phyloP scores from a whole-genome alignment of 2,113 vertebrate species.

The Lepus europaeus region DNA sequence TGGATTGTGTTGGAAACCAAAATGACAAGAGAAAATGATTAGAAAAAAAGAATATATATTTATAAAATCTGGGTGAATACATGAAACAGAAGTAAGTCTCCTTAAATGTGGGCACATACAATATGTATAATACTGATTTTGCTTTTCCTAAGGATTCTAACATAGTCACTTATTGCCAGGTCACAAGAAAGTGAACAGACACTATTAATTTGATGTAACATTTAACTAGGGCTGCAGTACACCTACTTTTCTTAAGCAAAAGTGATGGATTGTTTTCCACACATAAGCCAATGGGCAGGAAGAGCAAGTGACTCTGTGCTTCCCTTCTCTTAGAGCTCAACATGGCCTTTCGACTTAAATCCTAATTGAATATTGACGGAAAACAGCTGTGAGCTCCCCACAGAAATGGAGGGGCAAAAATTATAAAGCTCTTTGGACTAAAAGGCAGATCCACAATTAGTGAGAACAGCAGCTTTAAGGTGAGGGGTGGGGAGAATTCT shows the following conservation, averaged over 20 bases:
- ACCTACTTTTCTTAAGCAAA: constrained; percentile 27
- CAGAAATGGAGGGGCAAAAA: neutral
- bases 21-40: neutral
- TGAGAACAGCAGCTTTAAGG: neutral
- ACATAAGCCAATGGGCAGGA: neutral
- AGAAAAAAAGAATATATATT: neutral
- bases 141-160: neutral
- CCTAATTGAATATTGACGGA: constrained; percentile 76
- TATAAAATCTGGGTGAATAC: neutral
- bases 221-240: constrained; percentile 42
- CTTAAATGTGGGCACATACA: neutral
- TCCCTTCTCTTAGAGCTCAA: constrained; percentile 27
- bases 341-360: neutral
- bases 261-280: constrained; percentile 44
- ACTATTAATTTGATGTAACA: constrained; percentile 39
- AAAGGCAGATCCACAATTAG: neutral
- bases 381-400: constrained; percentile 23
- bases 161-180: neutral
- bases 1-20: neutral
- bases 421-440: constrained; percentile 48
- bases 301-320: neutral
- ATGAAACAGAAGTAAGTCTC: constrained; percentile 29
- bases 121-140: neutral
- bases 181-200: constrained; percentile 21
- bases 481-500: too few species aligned